Evolutionary conservation across 2,888 invertebrate genomes (phyloP).

Genomic region (Trissolcus japonicus): DNA sequence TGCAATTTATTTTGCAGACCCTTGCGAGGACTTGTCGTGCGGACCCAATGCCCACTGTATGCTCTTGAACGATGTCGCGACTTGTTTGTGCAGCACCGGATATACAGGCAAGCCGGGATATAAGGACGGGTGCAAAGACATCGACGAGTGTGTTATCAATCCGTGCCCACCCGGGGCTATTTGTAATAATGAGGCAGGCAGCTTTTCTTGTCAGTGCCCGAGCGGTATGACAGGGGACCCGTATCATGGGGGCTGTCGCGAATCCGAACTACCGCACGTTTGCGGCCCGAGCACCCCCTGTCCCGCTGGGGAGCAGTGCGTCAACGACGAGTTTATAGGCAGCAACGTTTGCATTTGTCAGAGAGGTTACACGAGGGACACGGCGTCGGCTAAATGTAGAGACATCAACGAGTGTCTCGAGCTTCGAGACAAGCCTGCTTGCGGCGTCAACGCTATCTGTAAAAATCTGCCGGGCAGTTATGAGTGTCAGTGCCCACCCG

Average conservation of each 20-base stretch:
- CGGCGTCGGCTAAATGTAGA: conserved; percentile 85
- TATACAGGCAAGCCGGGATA: conserved; percentile 84
- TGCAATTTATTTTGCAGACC: conserved; percentile 81
- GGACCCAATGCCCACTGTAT: conserved; percentile 93
- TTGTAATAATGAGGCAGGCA: conserved; percentile 92
- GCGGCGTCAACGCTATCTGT: conserved; percentile 92
- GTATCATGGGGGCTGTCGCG: conserved; percentile 85
- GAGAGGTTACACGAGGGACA: conserved; percentile 89
- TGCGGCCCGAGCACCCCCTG: conserved; percentile 88
- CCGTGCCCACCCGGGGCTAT: conserved; percentile 91
- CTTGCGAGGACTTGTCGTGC: conserved; percentile 90
- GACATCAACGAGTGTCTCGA: conserved; percentile 92
- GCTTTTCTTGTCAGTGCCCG: conserved; percentile 92
- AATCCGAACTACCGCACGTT: conserved; percentile 81
- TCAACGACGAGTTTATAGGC: conserved; percentile 84
- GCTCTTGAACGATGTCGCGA: conserved; percentile 87
- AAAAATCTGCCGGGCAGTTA: conserved; percentile 95
- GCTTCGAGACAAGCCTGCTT: conserved; percentile 85
- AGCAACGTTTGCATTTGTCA: conserved; percentile 92
- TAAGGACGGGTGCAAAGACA: conserved; percentile 87
- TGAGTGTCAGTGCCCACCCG: conserved; percentile 92
- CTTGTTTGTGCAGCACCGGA: conserved; percentile 89
- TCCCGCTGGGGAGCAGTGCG: conserved; percentile 90
- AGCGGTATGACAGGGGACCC: conserved; percentile 88
- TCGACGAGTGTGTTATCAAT: conserved; percentile 90